phyloP scores from a whole-genome alignment of 2,888 invertebrate species.

The Argyresthia albistria region DNA sequence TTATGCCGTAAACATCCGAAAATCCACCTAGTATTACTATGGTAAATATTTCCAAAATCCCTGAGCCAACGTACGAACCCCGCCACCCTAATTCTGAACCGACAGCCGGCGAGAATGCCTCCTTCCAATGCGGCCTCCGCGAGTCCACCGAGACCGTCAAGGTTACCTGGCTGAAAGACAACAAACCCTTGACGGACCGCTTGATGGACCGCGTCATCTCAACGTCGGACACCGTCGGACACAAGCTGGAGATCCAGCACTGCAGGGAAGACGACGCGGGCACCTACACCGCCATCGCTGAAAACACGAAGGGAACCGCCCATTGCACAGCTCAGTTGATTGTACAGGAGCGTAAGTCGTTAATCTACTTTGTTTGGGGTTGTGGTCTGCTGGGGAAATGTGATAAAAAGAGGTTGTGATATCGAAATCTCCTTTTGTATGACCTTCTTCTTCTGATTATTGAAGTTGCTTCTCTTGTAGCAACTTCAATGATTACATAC shows the following conservation, averaged over 20 bases:
- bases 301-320: slow-evolving; percentile 83
- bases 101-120: slow-evolving; percentile 86
- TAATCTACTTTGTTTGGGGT: background rate
- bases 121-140: slow-evolving; percentile 83
- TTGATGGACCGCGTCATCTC: slow-evolving; percentile 81
- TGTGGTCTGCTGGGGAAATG: background rate
- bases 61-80: slow-evolving; percentile 35
- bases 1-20: too few species aligned
- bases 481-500: too few species aligned
- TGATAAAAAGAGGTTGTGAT: too few species aligned
- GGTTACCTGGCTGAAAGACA: slow-evolving; percentile 91
- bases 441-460: too few species aligned
- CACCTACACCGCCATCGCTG: slow-evolving; percentile 90
- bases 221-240: slow-evolving; percentile 68
- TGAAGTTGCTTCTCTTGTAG: too few species aligned
- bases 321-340: slow-evolving; percentile 90
- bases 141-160: slow-evolving; percentile 71
- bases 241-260: slow-evolving; percentile 82
- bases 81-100: slow-evolving; percentile 36
- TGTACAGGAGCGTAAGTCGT: slow-evolving; percentile 84
- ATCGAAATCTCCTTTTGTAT: too few species aligned
- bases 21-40: too few species aligned
- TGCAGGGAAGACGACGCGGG: slow-evolving; percentile 87
- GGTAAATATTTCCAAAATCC: background rate
- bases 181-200: slow-evolving; percentile 83